phyloP scores from a whole-genome alignment of 2,113 vertebrate genomes.

The Hyperoodon ampullatus region DNA sequence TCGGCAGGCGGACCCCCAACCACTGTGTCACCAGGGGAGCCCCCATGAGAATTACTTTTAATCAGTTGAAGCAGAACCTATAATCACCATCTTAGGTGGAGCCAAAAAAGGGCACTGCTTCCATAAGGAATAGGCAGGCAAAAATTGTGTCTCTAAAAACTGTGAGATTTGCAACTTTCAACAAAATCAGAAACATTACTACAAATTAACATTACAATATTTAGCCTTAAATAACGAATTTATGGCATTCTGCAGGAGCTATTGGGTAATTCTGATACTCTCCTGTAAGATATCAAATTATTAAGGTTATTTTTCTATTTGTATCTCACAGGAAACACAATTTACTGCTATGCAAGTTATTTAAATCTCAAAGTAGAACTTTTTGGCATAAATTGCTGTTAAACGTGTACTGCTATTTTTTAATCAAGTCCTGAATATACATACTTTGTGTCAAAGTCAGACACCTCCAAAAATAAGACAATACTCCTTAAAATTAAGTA shows the following conservation, averaged over 20 bases:
- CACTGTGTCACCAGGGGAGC: too few species aligned
- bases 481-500: conserved; percentile 75
- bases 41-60: background rate
- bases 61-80: background rate
- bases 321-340: conserved; percentile 45
- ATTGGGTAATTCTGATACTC: background rate
- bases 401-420: conserved; percentile 74
- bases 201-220: background rate
- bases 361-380: conserved; percentile 57
- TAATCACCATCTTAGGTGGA: background rate
- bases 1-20: too few species aligned
- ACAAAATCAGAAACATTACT: background rate
- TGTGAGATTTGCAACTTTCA: background rate
- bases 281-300: conserved; percentile 36
- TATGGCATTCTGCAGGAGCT: conserved; percentile 8
- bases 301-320: conserved; percentile 52
- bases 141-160: background rate
- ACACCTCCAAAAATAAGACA: conserved; percentile 63
- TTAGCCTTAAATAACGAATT: conserved; percentile 1
- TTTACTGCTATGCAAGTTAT: conserved; percentile 39
- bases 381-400: conserved; percentile 58
- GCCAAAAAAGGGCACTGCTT: background rate
- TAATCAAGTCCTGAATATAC: conserved; percentile 68
- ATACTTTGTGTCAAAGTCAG: conserved; percentile 64
- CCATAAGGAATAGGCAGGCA: background rate